Conservation (phyloP, 2,113 vertebrate species). For the Peromyscus maniculatus region DNA sequence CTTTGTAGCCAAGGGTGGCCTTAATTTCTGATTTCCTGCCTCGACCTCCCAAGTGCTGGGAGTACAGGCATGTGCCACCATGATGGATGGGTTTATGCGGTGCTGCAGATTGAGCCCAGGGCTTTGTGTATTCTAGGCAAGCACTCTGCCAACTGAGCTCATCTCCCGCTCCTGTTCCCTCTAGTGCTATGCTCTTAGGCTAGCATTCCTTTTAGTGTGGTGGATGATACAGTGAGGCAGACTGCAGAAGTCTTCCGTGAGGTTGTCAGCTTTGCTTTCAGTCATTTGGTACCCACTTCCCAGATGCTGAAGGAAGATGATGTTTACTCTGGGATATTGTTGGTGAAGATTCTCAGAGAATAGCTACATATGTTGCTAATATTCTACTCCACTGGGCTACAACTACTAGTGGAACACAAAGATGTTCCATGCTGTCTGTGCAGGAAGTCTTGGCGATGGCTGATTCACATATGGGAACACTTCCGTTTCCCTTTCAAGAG, state of each 20-base stretch:
- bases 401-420: not conserved
- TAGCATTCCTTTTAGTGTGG: not conserved
- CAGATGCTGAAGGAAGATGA: not conserved
- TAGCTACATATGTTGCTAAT: not conserved
- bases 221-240: not conserved
- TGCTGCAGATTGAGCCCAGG: not conserved
- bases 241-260: not conserved
- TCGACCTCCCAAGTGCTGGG: not conserved
- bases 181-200: not conserved
- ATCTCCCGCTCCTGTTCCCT: not conserved
- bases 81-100: not conserved
- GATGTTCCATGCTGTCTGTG: not conserved
- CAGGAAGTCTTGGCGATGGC: not conserved
- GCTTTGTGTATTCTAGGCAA: not conserved
- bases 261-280: slow-evolving; percentile 29
- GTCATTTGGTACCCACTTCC: not conserved
- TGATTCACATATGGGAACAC: not conserved
- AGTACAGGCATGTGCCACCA: not conserved
- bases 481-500: not conserved
- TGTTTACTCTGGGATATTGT: not conserved
- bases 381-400: not conserved
- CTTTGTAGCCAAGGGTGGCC: no score
- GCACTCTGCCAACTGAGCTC: not conserved
- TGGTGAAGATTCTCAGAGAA: not conserved
- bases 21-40: not conserved